Evolutionary conservation across 2,797 vertebrate species (phyloP), one percentile per base, ranked within the genome.

Genomic region (Dallia pectoralis): DNA sequence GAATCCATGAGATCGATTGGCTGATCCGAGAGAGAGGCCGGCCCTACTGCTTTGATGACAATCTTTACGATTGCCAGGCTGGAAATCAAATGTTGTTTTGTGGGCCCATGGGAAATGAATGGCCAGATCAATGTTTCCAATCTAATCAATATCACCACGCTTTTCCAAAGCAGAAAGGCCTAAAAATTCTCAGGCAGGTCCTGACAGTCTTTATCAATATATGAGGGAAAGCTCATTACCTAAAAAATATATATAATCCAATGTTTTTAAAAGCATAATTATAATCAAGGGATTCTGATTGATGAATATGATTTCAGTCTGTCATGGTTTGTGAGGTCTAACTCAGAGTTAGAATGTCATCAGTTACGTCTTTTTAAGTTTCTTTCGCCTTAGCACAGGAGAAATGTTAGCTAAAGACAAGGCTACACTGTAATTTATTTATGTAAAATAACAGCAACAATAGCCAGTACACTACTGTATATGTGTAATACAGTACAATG

Each of bases 31-130:
- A 68, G 72, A 74, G 33, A 48, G 65, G 53, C 47, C 22, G 27
- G 36, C 30, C 33, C 11, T 48, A 22, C 25, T 14, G 25, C 8
- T 22, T 36, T 47, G 67, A 68, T 48, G 44, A 19, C 56, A 62
- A 22, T 74, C 68, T 69, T 32, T 69, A 48, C 19, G 70, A 74
- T 71, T 27, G 69, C 65, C 33, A 18, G 47, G 78, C 82, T 85
- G 74, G 79, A 88, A 91, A 90, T 88, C 85, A 87, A 72, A 71
- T 30, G 69, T 80, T 91, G 87, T 87, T 86, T 81, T 83, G 74
- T 81, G 80, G 74, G 70, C 76, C 66, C 53, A 64, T 48, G 79
- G 86, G 77, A 87, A 88, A 89, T 82, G 77, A 76, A 73, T 59
- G 32, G 69, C 62, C 63, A 9, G 65, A 80, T 91, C 89, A 79